These are phyloP conservation scores for Sebastes itinus DNA, from an alignment of 2,797 vertebrate genomes.

Conservation along the genomic window DNA sequence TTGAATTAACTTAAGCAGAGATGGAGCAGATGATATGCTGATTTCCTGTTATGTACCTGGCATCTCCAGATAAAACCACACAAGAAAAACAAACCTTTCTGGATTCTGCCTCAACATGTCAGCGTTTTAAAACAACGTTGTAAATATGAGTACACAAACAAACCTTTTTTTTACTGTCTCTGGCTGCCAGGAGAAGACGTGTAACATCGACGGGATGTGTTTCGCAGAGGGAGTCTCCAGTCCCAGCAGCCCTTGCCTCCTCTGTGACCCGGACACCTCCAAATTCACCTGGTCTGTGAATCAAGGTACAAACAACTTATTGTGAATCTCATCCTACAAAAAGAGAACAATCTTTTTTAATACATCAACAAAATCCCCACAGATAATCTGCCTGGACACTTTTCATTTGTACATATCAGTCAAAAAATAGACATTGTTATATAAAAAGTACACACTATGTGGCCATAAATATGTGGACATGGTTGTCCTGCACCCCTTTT, in stretches of 20 bases:
- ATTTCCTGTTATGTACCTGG: slow-evolving; percentile 33
- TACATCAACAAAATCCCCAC: background rate
- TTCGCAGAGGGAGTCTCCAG: slow-evolving; percentile 82
- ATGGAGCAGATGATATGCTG: slow-evolving; percentile 5
- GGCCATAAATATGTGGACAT: background rate
- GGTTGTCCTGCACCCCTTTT: background rate
- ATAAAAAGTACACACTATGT: background rate
- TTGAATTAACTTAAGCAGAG: slow-evolving; percentile 11
- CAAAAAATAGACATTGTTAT: background rate
- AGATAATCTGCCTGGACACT: background rate
- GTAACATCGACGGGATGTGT: slow-evolving; percentile 88
- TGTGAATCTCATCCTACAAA: too few species aligned
- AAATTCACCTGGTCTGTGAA: slow-evolving; percentile 87
- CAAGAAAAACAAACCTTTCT: background rate
- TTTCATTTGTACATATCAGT: background rate
- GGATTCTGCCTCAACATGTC: background rate
- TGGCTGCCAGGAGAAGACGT: slow-evolving; percentile 81
- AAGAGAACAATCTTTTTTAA: background rate
- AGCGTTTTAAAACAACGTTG: background rate
- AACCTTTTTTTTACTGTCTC: slow-evolving; percentile 3
- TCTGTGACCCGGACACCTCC: slow-evolving; percentile 82
- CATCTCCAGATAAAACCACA: background rate
- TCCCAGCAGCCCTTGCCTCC: slow-evolving; percentile 85
- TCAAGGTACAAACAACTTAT: slow-evolving; percentile 73
- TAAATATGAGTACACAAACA: background rate